phyloP scores from a whole-genome alignment of 2,797 vertebrate species.

The Gymnoscopelus braueri region DNA sequence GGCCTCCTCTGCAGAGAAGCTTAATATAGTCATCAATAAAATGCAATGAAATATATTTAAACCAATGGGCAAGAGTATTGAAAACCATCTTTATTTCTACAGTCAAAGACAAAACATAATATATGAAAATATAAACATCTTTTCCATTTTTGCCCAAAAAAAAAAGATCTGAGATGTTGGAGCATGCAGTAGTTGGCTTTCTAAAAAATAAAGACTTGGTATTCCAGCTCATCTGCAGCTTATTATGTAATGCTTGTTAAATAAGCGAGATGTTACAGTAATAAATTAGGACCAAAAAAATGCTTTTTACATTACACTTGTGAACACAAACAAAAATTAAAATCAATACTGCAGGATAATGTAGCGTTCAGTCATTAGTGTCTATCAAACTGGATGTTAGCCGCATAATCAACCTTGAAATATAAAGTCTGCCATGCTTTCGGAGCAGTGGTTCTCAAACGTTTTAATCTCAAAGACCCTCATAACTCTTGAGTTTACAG shows the following conservation, averaged over 20 bases:
- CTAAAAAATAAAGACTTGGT: slow-evolving; percentile 26
- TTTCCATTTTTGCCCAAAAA: slow-evolving; percentile 68
- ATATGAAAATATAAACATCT: slow-evolving; percentile 79
- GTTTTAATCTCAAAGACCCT: too few species aligned
- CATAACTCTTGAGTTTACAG: too few species aligned
- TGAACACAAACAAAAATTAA: slow-evolving; percentile 64
- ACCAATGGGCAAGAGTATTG: slow-evolving; percentile 45
- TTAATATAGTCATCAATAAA: background rate
- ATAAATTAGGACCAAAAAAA: slow-evolving; percentile 45
- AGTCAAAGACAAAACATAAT: slow-evolving; percentile 72
- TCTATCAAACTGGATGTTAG: slow-evolving; percentile 36
- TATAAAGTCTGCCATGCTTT: slow-evolving; percentile 35
- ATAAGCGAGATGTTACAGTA: slow-evolving; percentile 44
- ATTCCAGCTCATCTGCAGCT: slow-evolving; percentile 8
- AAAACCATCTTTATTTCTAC: slow-evolving; percentile 84
- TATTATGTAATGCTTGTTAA: slow-evolving; percentile 34
- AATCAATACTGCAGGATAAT: slow-evolving; percentile 52
- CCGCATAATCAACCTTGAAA: slow-evolving; percentile 45
- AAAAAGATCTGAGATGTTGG: slow-evolving; percentile 74
- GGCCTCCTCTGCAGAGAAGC: too few species aligned
- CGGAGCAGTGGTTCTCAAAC: too few species aligned
- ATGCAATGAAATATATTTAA: background rate
- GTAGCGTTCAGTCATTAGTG: slow-evolving; percentile 62
- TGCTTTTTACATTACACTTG: slow-evolving; percentile 49
- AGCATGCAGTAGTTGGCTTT: slow-evolving; percentile 73